Evolutionary conservation across 1,140 invertebrate genomes (phyloP), one percentile per base, ranked within the genome.

Genomic region (Vollenhovia emeryi): DNA sequence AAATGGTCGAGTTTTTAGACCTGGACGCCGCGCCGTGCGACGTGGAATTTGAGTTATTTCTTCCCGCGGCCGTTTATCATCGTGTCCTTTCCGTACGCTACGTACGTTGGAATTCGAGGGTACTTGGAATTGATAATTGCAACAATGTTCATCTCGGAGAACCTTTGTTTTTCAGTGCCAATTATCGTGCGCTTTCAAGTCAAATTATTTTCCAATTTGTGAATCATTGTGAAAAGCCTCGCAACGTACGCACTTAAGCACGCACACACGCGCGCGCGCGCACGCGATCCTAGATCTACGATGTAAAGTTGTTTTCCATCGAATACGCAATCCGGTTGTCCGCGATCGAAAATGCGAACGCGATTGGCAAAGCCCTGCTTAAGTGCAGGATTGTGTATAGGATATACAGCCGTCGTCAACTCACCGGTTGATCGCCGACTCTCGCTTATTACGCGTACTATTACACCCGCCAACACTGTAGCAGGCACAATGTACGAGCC

Each of bases 1-100:
- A 78, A 92, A 87, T 86, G 76, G 84, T 27, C 64, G 86, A 86
- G 86, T 85, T 91, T 89, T n/a, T n/a, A n/a, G n/a, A n/a, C n/a
- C n/a, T 84, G 59, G 76, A 87, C 82, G 85, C n/a, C n/a, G 76
- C 45, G 87, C 86, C 89, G 88, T 64, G 85, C 85, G 88, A 86
- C 82, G 68, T 83, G 87, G 87, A 86, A 88, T 88, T 78, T 78
- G 48, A 86, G 86, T 89, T 86, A 60, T 88, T 82, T 57, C 71
- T 88, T 86, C 71, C 71, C 69, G 64, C 21, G 30, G 15, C 36
- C 66, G 59, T 45, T 40, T 66, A 33, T 68, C 82, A 86, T 78
- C 66, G 48, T 48, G 21, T 43, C 33, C 66, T n/a, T 50, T 62
- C 9, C 4, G 13, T 52, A n/a, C 59, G 30, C 33, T 36, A 21